Base-by-base conservation (phyloP, 2,113 vertebrate species). In the Tetrao urogallus region DNA sequence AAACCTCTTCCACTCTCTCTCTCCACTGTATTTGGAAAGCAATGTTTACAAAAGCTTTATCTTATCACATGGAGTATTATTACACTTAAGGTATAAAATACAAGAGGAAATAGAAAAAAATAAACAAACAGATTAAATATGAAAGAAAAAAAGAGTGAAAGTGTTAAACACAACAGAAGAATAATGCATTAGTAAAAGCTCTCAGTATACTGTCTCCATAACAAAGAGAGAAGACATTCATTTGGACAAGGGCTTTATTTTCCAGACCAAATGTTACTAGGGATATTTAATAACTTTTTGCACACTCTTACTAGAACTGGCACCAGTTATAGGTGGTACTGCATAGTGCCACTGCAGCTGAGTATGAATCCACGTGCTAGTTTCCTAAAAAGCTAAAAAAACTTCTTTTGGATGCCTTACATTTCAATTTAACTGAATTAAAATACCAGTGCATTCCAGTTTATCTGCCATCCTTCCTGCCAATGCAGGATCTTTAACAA, bases 321-420 rank as follows among this genome's bases (percentile, higher is more conserved):
- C 84, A 58, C 56, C 77, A 73, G 32, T 36, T 93, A 77, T 6
- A 96, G 90, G 97, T 95, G 97, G 95, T 96, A 89, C 94, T 14
- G 58, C 85, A 77, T 95, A 97, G 95, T 98, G 95, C 93, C 97
- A 94, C 90, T 94, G 93, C 95, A 97, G 94, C 97, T 97, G 96
- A 93, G 88, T 95, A 96, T 70, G 50, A 88, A 93, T 93, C 93
- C 73, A 9, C 95, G 85, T 54, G 47, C 79, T 97, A 54, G 72
- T 63, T 96, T 92, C 96, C 94, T 58, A 83, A 95, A 95, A 83
- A 67, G n/a, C 91, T 89, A 95, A 97, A 93, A 97, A 98, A 97
- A 92, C 42, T 94, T 79, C 96, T 91, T 96, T 96, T 94, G 89
- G 83, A 89, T 75, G 84, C 95, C 96, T 97, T 96, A 95, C 88